phyloP scores from a whole-genome alignment of 2,113 vertebrate species.

The Trematocara macrostoma region DNA sequence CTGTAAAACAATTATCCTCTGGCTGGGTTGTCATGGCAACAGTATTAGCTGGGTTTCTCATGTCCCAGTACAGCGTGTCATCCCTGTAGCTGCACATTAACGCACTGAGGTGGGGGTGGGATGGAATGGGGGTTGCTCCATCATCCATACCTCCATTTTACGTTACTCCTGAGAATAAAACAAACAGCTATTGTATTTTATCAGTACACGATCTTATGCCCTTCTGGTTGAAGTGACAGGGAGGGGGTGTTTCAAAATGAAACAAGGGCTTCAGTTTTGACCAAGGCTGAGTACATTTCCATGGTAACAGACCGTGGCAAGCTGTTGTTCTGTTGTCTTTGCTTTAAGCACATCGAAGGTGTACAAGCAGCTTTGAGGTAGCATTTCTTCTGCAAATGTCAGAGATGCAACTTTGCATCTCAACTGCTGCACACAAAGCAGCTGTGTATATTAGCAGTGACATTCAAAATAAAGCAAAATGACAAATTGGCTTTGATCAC shows the following conservation, averaged over 20 bases:
- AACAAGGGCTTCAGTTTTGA: neutral
- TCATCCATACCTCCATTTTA: slow-evolving; percentile 46
- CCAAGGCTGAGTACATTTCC: slow-evolving; percentile 30
- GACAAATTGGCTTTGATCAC: neutral
- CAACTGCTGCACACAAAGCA: neutral
- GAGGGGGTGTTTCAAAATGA: neutral
- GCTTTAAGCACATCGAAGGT: slow-evolving; percentile 16
- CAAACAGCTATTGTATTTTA: slow-evolving; percentile 25
- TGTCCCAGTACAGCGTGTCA: slow-evolving; percentile 55
- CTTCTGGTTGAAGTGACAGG: neutral
- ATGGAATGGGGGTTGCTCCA: neutral
- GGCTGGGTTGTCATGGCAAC: slow-evolving; percentile 76
- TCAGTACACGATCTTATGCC: neutral
- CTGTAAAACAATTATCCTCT: slow-evolving; percentile 69
- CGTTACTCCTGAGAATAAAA: slow-evolving; percentile 29
- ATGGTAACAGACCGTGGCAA: slow-evolving; percentile 53
- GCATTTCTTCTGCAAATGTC: slow-evolving; percentile 59
- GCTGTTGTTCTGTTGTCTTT: slow-evolving; percentile 44
- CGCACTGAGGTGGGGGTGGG: neutral
- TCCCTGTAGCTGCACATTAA: slow-evolving; percentile 35
- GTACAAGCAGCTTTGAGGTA: slow-evolving; percentile 10
- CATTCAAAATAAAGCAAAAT: slow-evolving; percentile 14
- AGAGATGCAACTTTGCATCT: slow-evolving; percentile 14
- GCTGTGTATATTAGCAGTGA: slow-evolving; percentile 5
- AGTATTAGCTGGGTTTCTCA: slow-evolving; percentile 62